A percentile compares a stretch with the other conserved stretches of the same genome.
Conservation (phyloP, 2,113 vertebrate species). For the Saimiri boliviensis region DNA sequence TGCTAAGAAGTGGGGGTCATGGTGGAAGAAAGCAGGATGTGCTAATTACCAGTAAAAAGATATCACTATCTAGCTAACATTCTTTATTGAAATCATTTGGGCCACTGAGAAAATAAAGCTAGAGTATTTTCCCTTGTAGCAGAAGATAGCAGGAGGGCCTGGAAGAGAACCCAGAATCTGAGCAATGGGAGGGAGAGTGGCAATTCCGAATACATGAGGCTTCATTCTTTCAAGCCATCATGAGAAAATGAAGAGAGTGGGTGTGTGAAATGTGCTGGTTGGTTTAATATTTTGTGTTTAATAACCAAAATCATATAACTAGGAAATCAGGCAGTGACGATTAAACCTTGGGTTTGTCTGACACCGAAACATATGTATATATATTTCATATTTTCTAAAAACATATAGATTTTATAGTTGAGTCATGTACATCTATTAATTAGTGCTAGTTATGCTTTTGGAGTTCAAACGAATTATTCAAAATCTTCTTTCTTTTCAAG, state of each 20-base stretch:
- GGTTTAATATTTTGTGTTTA: not conserved
- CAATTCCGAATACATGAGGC: not conserved
- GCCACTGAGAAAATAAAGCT: not conserved
- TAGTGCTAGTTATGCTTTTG: not conserved
- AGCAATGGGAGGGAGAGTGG: not conserved
- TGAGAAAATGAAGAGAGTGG: not conserved
- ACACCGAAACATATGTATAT: not conserved
- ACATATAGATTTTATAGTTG: not conserved
- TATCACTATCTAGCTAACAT: not conserved
- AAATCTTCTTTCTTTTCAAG: not conserved
- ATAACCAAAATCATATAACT: not conserved
- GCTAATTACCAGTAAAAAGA: not conserved
- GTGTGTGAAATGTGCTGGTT: not conserved
- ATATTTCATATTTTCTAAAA: not conserved
- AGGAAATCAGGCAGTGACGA: not conserved
- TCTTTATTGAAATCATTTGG: not conserved
- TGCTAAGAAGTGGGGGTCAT: not conserved
- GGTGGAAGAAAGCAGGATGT: not conserved
- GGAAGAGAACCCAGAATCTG: not conserved
- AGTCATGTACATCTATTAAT: not conserved
- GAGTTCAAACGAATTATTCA: constrained; percentile 2
- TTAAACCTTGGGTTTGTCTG: not conserved
- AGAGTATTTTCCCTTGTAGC: constrained; percentile 3
- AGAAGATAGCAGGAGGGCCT: not conserved
- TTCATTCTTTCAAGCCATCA: not conserved